Conservation (phyloP, 2,797 vertebrate species). For the Epinephelus awoara region DNA sequence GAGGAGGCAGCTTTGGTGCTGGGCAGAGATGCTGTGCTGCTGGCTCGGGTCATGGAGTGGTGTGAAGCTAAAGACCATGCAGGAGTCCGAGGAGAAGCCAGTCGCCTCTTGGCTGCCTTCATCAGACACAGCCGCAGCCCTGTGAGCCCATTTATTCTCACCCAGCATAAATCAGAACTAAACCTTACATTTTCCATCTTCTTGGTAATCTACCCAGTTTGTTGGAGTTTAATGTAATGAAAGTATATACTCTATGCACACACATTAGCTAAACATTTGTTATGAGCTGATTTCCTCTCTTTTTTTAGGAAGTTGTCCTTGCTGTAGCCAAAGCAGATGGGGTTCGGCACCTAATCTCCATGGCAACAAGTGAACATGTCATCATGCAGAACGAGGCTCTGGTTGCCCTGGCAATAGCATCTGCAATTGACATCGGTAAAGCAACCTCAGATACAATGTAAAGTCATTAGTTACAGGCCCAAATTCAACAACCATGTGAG, state of each 20-base stretch:
- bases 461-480: neutral
- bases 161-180: neutral
- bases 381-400: constrained; percentile 94
- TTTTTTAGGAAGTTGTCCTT: constrained; percentile 88
- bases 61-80: constrained; percentile 87
- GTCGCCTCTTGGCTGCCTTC: constrained; percentile 89
- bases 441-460: neutral
- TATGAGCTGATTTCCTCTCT: constrained; percentile 34
- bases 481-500: neutral
- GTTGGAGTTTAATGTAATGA: neutral
- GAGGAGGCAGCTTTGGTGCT: constrained; percentile 89
- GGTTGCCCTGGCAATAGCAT: constrained; percentile 90
- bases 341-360: constrained; percentile 90
- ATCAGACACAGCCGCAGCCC: constrained; percentile 89
- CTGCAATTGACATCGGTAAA: constrained; percentile 89
- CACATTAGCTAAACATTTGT: neutral
- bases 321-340: constrained; percentile 89
- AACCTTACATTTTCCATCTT: neutral
- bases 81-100: constrained; percentile 88
- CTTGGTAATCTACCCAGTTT: neutral
- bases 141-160: constrained; percentile 67
- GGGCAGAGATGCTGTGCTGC: constrained; percentile 87
- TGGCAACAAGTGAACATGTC: constrained; percentile 90
- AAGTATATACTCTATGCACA: neutral
- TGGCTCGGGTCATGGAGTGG: constrained; percentile 90